phyloP scores from a whole-genome alignment of 2,888 invertebrate genomes.

The Epistrophe grossulariae region DNA sequence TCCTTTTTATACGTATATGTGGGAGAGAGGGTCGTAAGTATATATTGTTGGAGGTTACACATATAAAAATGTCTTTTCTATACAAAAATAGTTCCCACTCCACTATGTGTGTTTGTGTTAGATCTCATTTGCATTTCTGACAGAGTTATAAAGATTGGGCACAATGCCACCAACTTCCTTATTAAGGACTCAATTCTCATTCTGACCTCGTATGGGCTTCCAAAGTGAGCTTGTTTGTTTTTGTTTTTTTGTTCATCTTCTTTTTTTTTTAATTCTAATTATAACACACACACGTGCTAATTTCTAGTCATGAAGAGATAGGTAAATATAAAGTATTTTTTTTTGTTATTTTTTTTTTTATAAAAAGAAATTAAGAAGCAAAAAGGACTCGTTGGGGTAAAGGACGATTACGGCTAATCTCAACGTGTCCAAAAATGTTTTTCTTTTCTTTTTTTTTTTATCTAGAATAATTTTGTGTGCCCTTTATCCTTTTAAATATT shows the following conservation, averaged over 20 bases:
- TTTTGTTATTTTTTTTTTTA: conserved; percentile 13
- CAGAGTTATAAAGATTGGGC: conserved; percentile 34
- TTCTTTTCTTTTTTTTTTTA: conserved; percentile 44
- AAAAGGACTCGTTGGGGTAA: conserved; percentile 26
- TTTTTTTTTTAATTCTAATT: conserved; percentile 53
- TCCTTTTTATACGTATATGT: conserved; percentile 50
- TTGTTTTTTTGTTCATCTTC: conserved; percentile 1
- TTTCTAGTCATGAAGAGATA: conserved; percentile 37
- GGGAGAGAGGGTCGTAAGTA: not conserved
- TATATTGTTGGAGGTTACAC: not conserved
- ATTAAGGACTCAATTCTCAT: conserved; percentile 68
- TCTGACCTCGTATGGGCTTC: conserved; percentile 53
- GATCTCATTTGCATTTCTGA: conserved; percentile 67
- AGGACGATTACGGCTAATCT: conserved; percentile 64
- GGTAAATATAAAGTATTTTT: conserved; percentile 30
- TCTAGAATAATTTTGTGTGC: conserved; percentile 45
- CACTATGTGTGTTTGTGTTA: conserved; percentile 10
- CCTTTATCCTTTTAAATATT: conserved; percentile 74
- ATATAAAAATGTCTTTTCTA: conserved; percentile 30
- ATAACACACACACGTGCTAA: conserved; percentile 69
- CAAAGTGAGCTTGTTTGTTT: conserved; percentile 52
- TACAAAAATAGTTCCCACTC: not conserved
- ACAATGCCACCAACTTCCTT: conserved; percentile 45
- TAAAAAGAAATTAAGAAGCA: conserved; percentile 49
- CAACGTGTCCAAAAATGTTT: conserved; percentile 65